These are phyloP conservation scores for Brachyhypopomus gauderio DNA, from an alignment of 2,113 vertebrate species.

Conservation along the genomic window DNA sequence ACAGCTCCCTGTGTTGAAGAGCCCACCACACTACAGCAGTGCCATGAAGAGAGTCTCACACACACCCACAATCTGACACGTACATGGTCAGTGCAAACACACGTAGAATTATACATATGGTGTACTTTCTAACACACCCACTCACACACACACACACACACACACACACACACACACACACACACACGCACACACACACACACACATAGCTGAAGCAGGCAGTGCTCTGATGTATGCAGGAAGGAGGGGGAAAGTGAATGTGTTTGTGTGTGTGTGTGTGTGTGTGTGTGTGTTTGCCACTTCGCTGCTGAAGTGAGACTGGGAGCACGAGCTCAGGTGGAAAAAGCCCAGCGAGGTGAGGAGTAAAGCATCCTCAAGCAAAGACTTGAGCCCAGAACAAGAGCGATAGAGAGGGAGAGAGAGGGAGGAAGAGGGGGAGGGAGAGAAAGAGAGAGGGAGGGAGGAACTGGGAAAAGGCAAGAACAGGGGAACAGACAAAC, in stretches of 20 bases:
- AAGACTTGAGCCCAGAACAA: not conserved
- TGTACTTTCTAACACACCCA: no score
- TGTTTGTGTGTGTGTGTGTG: conserved; percentile 46
- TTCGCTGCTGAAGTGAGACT: conserved; percentile 26
- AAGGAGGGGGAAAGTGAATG: conserved; percentile 51
- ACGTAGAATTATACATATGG: no score
- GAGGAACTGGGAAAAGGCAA: conserved; percentile 50
- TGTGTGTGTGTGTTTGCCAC: not conserved
- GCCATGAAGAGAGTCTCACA: not conserved
- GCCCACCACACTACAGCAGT: not conserved
- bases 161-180: not conserved
- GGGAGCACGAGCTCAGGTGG: not conserved
- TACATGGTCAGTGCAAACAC: not conserved
- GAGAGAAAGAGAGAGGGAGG: not conserved
- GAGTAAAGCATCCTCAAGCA: conserved; percentile 9
- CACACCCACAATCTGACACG: not conserved
- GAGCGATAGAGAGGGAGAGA: conserved; percentile 14
- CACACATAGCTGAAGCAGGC: conserved; percentile 7
- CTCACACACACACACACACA: no score
- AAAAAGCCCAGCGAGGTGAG: conserved; percentile 7
- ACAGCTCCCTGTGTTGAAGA: not conserved
- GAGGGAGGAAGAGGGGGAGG: not conserved
- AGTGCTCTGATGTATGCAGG: conserved; percentile 45
- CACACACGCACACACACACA: not conserved
- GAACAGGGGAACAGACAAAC: conserved; percentile 34